Evolutionary conservation across 2,888 invertebrate species (phyloP).

Genomic region (Drosophila fulvimacula): DNA sequence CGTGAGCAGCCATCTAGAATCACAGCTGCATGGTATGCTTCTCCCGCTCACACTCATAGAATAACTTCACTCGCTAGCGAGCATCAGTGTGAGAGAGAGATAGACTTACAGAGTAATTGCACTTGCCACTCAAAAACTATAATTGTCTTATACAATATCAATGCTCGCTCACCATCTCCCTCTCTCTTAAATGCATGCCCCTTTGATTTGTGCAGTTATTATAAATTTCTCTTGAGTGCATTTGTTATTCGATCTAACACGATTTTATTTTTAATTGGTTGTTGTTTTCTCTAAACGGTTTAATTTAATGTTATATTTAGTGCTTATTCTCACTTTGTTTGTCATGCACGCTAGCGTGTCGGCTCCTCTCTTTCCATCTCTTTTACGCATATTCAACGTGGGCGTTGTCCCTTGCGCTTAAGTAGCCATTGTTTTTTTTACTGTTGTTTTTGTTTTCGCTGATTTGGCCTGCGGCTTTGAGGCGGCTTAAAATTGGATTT

Average conservation of each 20-base stretch:
- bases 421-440: constrained; percentile 76
- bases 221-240: constrained; percentile 24
- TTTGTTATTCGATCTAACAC: constrained; percentile 13
- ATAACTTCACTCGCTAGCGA: too few species aligned
- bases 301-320: constrained; percentile 52
- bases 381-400: constrained; percentile 50
- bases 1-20: not conserved
- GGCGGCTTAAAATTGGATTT: constrained; percentile 78
- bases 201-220: constrained; percentile 2
- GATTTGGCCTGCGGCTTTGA: constrained; percentile 70
- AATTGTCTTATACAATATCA: not conserved
- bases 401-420: constrained; percentile 55
- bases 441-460: constrained; percentile 41
- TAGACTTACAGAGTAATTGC: not conserved
- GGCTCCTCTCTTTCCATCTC: constrained; percentile 13
- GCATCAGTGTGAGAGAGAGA: not conserved
- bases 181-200: not conserved
- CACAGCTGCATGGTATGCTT: not conserved
- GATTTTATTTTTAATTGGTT: constrained; percentile 3
- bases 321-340: not conserved
- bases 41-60: not conserved
- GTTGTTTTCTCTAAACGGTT: constrained; percentile 48
- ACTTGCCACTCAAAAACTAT: not conserved
- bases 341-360: constrained; percentile 3
- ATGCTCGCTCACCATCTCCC: not conserved